Base-by-base conservation (phyloP, 2,113 vertebrate species). In the Epinephelus cyanopodus region DNA sequence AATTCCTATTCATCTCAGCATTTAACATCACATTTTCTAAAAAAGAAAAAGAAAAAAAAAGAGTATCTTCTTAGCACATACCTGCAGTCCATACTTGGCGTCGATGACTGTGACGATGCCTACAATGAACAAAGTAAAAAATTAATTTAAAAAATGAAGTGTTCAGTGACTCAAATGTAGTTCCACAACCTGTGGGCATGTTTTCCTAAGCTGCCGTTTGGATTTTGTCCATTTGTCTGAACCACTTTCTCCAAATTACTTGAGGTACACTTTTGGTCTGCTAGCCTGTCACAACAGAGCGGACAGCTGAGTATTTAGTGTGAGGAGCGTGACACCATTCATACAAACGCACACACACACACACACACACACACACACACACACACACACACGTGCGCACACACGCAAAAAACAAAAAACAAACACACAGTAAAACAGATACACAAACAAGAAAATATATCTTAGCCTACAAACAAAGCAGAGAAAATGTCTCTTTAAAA, bases 71-170 rank as follows among this genome's bases (percentile, higher is more conserved):
- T 45, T 23, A 15, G 12, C 37, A 87, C 90, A 93, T 95, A 99
- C 98, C 95, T 97, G 95, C 72, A 97, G 82, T 88, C 97, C 97
- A 89, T 97, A 96, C 84, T 98, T 99, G 80, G 98, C 97, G 79
- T 99, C 98, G 61, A 99, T 96, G 83, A 99, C 96, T 25, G 97
- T 97, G 81, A 99, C 82, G 63, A 99, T 97, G 84, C 98, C 98
- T 99, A 27, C 2, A 15, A 79, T 13, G 47, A 79, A 66, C 10
- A 87, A 75, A 52, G 39, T 8, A 57, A 76, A 29, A 29, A 29
- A 29, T 29, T 29, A 29, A 29, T 29, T 29, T 29, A 29, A 64
- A 18, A 72, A 45, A 70, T 14, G 70, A 33, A 19, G 29, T 21
- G 21, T 61, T 77, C 11, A 39, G 50, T 50, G 25, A 18, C 5